Percentiles rank a stretch among this genome's conserved stretches.
These are phyloP conservation scores for Drosophila sulfurigaster DNA, from an alignment of 1,140 invertebrate genomes.

Conservation along the genomic window DNA sequence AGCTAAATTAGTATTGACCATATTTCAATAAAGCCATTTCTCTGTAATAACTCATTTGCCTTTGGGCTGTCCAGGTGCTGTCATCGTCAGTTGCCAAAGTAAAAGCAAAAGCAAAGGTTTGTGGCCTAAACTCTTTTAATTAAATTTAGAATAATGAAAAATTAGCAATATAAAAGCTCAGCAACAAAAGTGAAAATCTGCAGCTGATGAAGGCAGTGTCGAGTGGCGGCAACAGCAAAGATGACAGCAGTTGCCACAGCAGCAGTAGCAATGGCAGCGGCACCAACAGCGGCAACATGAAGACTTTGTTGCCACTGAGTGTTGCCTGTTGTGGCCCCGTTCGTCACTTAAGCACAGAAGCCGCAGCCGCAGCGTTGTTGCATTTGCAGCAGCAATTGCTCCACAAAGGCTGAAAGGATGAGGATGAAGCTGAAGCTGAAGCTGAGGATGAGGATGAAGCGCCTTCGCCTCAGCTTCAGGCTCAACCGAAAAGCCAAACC, in stretches of 20 bases:
- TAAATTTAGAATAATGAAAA: conserved; percentile 38
- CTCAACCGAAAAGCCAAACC: conserved; percentile 42
- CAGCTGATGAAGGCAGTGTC: conserved; percentile 1
- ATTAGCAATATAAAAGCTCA: conserved; percentile 31
- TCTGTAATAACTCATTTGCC: conserved; percentile 12
- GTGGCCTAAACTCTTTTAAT: conserved; percentile 29
- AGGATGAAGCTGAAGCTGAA: not conserved
- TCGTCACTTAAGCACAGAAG: conserved; percentile 51
- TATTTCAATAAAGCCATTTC: not conserved
- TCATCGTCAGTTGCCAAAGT: conserved; percentile 17
- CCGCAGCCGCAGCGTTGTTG: conserved; percentile 26
- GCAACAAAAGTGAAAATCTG: conserved; percentile 30
- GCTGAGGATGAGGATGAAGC: not conserved
- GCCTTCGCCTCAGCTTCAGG: not conserved
- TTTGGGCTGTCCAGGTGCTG: conserved; percentile 13
- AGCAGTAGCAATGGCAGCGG: not conserved
- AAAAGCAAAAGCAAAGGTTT: not conserved
- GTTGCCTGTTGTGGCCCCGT: conserved; percentile 14
- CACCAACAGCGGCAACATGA: conserved; percentile 28
- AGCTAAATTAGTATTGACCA: not conserved
- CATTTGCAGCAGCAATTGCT: conserved; percentile 3
- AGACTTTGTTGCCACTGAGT: conserved; percentile 17
- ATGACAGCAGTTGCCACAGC: conserved; percentile 5
- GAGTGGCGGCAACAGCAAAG: not conserved
- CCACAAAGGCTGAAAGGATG: conserved; percentile 25